Percentiles rank a stretch among this genome's conserved stretches.
Evolutionary conservation across 1,140 invertebrate genomes (phyloP).

Genomic region (Linepithema humile): DNA sequence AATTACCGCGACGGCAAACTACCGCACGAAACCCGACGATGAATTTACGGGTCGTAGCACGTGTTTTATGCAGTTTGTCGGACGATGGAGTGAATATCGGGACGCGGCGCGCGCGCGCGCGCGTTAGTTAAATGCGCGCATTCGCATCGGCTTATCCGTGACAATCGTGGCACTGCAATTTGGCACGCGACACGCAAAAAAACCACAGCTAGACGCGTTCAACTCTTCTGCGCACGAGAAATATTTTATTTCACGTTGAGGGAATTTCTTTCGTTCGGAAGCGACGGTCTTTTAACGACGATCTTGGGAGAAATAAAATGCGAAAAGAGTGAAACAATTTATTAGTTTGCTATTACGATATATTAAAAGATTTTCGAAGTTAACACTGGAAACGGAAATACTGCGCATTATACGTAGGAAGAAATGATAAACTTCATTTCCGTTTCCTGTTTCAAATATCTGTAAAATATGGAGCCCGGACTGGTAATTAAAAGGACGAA

Average conservation of each 20-base stretch:
- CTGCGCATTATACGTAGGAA: too few species aligned
- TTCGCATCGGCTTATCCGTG: constrained; percentile 13
- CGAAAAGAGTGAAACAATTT: neutral
- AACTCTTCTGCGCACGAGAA: neutral
- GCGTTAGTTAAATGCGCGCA: constrained; percentile 6
- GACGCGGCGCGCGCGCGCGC: neutral
- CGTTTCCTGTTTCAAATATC: neutral
- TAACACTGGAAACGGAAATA: neutral
- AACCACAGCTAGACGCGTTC: neutral
- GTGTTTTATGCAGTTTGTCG: constrained; percentile 57
- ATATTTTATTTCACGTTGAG: constrained; percentile 10
- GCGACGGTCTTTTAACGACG: neutral
- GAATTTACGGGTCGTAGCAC: constrained; percentile 53
- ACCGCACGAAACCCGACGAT: constrained; percentile 54
- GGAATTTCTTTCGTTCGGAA: neutral
- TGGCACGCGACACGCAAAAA: constrained; percentile 26
- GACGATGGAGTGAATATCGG: constrained; percentile 36
- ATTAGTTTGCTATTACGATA: neutral
- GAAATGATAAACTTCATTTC: neutral
- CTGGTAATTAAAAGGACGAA: neutral
- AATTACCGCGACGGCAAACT: constrained; percentile 64
- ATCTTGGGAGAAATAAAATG: neutral
- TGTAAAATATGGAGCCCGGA: neutral
- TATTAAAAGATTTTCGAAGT: neutral
- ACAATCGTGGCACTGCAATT: constrained; percentile 27